These are phyloP conservation scores for Antitype chi DNA, from an alignment of 2,888 invertebrate species.

Conservation along the genomic window DNA sequence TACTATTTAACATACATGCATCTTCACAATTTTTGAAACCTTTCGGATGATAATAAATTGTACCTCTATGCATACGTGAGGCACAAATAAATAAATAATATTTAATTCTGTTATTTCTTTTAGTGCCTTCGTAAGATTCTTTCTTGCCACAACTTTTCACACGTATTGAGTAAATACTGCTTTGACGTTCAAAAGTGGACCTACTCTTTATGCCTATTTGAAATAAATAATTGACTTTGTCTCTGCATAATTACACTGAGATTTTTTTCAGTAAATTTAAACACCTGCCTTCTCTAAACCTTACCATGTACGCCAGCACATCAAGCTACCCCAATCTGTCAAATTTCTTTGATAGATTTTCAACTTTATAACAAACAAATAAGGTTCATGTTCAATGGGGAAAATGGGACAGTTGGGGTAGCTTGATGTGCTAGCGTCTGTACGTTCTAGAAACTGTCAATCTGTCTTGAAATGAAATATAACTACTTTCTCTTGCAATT, in stretches of 20 bases:
- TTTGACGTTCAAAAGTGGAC: too few relatives aligned
- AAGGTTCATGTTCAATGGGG: too few relatives aligned
- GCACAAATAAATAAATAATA: not conserved
- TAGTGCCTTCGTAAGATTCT: not conserved
- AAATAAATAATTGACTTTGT: too few relatives aligned
- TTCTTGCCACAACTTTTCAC: not conserved
- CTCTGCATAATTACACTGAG: not conserved
- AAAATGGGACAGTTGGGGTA: too few relatives aligned
- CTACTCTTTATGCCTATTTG: too few relatives aligned
- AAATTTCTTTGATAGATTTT: too few relatives aligned
- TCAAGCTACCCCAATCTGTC: too few relatives aligned
- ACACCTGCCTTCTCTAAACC: not conserved
- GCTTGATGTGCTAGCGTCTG: too few relatives aligned
- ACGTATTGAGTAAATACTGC: not conserved
- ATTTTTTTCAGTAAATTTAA: not conserved
- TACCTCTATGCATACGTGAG: not conserved
- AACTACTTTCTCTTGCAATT: not conserved
- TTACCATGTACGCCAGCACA: too few relatives aligned
- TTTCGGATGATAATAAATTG: not conserved
- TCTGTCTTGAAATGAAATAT: not conserved
- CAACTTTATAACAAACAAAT: too few relatives aligned
- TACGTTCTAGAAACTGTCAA: not conserved
- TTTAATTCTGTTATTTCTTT: not conserved
- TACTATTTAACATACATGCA: not conserved
- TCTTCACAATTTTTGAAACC: too few relatives aligned